A percentile compares a stretch with the other conserved stretches of the same genome.
These are phyloP conservation scores for human (Homo sapiens) DNA, from an alignment of 2,113 vertebrate genomes.

Conservation along the genomic window DNA sequence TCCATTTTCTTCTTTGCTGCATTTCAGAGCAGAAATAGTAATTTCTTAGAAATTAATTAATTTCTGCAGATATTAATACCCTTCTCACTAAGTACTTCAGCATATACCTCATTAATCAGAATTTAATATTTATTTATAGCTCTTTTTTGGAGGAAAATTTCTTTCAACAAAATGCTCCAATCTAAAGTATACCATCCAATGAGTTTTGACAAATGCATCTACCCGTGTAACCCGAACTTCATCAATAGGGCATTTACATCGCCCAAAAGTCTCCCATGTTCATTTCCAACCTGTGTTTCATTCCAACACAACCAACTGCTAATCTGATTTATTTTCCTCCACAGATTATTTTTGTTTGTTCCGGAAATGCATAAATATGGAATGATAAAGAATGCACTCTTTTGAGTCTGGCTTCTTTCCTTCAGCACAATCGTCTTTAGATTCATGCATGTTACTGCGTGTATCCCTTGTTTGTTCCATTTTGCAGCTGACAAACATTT, in stretches of 20 bases:
- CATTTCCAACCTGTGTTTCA: neutral
- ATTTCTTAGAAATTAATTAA: too few species aligned
- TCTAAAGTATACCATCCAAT: neutral
- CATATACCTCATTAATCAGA: neutral
- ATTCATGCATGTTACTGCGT: neutral
- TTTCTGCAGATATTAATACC: neutral
- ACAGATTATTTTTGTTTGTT: neutral
- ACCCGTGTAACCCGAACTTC: neutral
- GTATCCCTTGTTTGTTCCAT: neutral
- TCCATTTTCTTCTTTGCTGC: neutral
- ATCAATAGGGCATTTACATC: neutral
- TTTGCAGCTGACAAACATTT: neutral
- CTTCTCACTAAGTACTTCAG: neutral
- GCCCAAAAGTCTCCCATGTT: fast-evolving
- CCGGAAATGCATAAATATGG: neutral
- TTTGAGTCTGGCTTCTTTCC: neutral
- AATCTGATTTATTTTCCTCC: neutral
- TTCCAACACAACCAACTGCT: neutral
- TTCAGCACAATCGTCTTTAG: neutral
- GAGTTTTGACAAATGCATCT: neutral
- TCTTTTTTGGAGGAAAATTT: neutral
- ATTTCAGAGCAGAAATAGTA: neutral
- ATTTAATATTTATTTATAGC: neutral
- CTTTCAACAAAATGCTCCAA: neutral
- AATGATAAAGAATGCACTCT: neutral